These are phyloP conservation scores for Limonius californicus DNA, from an alignment of 1,140 invertebrate genomes.

Conservation along the genomic window DNA sequence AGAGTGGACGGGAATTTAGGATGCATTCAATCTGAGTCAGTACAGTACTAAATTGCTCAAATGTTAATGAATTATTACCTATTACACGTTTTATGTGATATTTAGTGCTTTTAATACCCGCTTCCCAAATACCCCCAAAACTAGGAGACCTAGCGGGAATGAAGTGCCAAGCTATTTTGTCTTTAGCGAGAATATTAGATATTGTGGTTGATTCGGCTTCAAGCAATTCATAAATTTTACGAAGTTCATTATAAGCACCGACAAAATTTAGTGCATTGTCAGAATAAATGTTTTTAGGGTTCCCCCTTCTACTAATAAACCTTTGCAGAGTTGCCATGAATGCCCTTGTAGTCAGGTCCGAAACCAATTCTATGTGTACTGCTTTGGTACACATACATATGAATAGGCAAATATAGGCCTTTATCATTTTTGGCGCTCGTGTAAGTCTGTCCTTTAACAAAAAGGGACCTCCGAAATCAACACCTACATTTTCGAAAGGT, in stretches of 20 bases:
- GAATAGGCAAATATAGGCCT: neutral
- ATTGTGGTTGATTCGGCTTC: too few relatives aligned
- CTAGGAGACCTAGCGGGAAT: too few relatives aligned
- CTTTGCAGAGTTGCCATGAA: neutral
- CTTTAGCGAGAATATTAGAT: too few relatives aligned
- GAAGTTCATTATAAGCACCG: slow-evolving; percentile 21
- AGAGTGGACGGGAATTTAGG: too few relatives aligned
- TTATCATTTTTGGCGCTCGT: slow-evolving; percentile 2
- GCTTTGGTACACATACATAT: neutral
- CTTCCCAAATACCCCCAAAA: too few relatives aligned
- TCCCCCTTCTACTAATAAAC: neutral
- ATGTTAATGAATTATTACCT: too few relatives aligned
- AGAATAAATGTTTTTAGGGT: neutral
- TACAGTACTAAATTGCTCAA: too few relatives aligned
- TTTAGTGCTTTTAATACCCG: too few relatives aligned
- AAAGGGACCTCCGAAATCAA: neutral
- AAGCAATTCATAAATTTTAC: too few relatives aligned
- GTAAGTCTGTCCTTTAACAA: neutral
- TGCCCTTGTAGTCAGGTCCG: neutral
- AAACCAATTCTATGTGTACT: neutral
- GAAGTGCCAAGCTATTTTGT: too few relatives aligned
- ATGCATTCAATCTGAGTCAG: too few relatives aligned
- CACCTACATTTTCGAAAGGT: neutral
- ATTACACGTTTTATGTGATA: too few relatives aligned
- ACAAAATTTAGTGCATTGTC: neutral